Base-by-base conservation (phyloP, 2,797 vertebrate genomes). In the Pseudomugil tenellus region DNA sequence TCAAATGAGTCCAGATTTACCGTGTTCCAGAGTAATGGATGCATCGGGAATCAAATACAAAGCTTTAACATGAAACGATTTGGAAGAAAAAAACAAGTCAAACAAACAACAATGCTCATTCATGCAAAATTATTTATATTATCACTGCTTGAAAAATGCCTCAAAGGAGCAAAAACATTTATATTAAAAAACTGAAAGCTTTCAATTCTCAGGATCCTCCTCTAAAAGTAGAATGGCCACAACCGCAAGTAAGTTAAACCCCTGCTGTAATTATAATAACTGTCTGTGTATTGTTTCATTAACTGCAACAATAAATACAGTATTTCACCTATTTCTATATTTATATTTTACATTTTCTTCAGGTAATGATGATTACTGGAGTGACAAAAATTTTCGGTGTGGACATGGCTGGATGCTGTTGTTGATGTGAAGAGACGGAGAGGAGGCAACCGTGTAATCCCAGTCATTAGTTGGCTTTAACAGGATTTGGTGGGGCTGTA, bases 401-500 rank as follows among this genome's bases (percentile, higher is more conserved):
- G 74, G 79, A 88, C 81, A 80, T 90, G 81, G 81, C 83, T 80
- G 83, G 55, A 86, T 85, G 83, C 77, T 29, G 41, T 69, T 60
- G 76, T 73, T 70, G 80, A 77, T 61, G 70, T 4, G 53, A 74
- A 70, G 46, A 70, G 77, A 75, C 71, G 61, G 80, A 87, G 82
- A 84, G 80, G 83, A 87, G 85, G 88, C 85, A 83, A 84, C 72
- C 83, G 81, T 91, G 90, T 92, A 92, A 93, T 92, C 92, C 87
- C 67, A 64, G 80, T 93, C 92, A 93, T 93, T 93, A 92, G 90
- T 86, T 87, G 89, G 89, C 90, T 91, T 92, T 90, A 93, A 92
- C 90, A 87, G 92, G 91, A 93, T 94, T 93, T 93, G 90, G 86
- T 83, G 86, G 77, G 72, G 85, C 87, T 72, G 80, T 85, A 89